A percentile compares a stretch with the other conserved stretches of the same genome.
phyloP scores from a whole-genome alignment of 2,888 invertebrate species.

The Drosophila maculinotata region DNA sequence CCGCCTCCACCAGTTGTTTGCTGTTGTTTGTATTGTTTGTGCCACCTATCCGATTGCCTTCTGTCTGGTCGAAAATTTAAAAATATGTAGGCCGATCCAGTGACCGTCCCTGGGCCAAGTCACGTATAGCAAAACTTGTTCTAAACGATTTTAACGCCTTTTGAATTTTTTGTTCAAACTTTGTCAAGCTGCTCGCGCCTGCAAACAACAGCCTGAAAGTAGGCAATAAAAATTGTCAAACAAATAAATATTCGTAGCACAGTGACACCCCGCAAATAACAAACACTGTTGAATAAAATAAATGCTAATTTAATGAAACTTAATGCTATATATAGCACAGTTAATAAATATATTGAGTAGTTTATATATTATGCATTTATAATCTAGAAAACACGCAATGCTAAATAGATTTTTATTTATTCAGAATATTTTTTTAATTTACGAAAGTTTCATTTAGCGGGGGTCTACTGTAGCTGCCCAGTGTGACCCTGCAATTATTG shows the following conservation, averaged over 20 bases:
- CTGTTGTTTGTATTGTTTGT: constrained; percentile 54
- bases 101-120: constrained; percentile 49
- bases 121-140: constrained; percentile 72
- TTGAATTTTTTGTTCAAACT: constrained; percentile 67
- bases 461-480: constrained; percentile 6
- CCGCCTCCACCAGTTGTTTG: constrained; percentile 20
- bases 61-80: constrained; percentile 44
- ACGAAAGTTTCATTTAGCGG: background rate
- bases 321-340: too few relatives aligned
- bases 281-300: too few relatives aligned
- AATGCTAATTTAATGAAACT: too few relatives aligned
- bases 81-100: constrained; percentile 59
- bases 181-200: constrained; percentile 29
- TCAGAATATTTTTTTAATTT: background rate
- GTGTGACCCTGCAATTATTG: constrained; percentile 22
- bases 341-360: too few relatives aligned
- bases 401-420: too few relatives aligned
- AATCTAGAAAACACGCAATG: too few relatives aligned
- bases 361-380: too few relatives aligned
- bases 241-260: constrained; percentile 69
- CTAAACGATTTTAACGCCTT: constrained; percentile 76
- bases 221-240: constrained; percentile 76
- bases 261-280: constrained; percentile 13
- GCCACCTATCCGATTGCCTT: constrained; percentile 72
- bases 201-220: constrained; percentile 55